Conservation (phyloP, 2,888 invertebrate genomes). For the Sepioteuthis lessoniana region DNA sequence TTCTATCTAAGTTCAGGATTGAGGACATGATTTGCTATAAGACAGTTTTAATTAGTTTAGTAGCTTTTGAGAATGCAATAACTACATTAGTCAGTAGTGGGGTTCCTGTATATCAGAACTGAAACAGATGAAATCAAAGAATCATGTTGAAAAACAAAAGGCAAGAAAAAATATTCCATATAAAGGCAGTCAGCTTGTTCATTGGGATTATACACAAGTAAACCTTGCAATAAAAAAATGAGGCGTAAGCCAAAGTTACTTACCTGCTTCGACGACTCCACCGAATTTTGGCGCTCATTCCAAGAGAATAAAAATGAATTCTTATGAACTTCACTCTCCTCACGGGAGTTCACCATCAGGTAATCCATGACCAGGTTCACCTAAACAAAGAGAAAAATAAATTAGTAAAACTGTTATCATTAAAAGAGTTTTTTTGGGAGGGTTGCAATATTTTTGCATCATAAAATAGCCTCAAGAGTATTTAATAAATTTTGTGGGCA, state of each 20-base stretch:
- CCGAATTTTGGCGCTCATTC: conserved; percentile 44
- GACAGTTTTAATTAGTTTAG: too few relatives aligned
- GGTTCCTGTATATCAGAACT: background rate
- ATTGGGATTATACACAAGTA: background rate
- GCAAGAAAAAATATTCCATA: too few relatives aligned
- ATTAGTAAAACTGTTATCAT: too few relatives aligned
- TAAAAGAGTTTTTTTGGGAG: too few relatives aligned
- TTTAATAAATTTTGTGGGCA: too few relatives aligned
- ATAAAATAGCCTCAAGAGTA: too few relatives aligned
- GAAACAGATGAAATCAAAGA: background rate
- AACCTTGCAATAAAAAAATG: background rate
- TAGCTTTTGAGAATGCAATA: too few relatives aligned
- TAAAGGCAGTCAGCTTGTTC: background rate
- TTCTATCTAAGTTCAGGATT: too few relatives aligned
- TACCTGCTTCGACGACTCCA: conserved; percentile 42
- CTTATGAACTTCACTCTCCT: conserved; percentile 40
- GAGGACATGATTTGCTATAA: too few relatives aligned
- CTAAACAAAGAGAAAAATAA: background rate
- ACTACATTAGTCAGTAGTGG: too few relatives aligned
- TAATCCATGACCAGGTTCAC: conserved; percentile 46
- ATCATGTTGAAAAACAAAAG: background rate
- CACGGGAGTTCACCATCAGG: conserved; percentile 46
- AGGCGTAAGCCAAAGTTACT: background rate
- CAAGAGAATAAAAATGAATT: conserved; percentile 42
- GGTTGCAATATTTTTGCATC: too few relatives aligned